Evolutionary conservation across 1,140 invertebrate species (phyloP), one percentile per base, ranked within the genome.

Genomic region (Harlomillsia oculata): DNA sequence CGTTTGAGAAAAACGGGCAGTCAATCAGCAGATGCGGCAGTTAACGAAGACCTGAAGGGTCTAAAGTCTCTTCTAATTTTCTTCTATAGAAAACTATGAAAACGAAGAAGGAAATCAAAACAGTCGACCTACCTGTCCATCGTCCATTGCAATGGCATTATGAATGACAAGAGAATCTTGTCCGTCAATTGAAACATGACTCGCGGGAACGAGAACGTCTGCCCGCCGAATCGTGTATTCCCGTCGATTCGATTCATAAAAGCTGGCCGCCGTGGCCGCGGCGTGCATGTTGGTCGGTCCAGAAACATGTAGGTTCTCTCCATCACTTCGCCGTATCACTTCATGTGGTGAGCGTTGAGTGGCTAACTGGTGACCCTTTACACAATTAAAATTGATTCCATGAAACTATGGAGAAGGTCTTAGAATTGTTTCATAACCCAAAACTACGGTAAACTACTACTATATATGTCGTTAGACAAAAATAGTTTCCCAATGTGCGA

Each of bases 121-220:
- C n/a, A n/a, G n/a, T n/a, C 45, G 8, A 34, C 69, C 69, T 62
- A 78, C 79, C 74, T 80, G 79, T 48, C 77, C 79, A 67, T 85
- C 83, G 66, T 88, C 85, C 29, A 87, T 81, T 3, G 81, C 78
- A 14, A 76, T 66, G 20, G 71, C 68, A 65, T 72, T 71, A 54
- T 77, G 75, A 26, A 76, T 68, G 56, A 70, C 72, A 75, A 75
- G 67, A 18, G 73, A 67, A 61, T 76, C 74, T 63, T 75, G 73
- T 46, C 75, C 72, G 67, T 75, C 74, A 67, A 58, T 56, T 11
- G 44, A 50, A 13, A 62, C 53, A 56, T 63, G 59, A 23, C 56
- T 56, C 8, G 60, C 76, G 60, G 79, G 78, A 29, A 81, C 70
- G 11, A 82, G 72, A 34, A 80, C 77, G 60, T 82, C 80, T 1